Evolutionary conservation across 92 coral and sea anemone species (phyloP), one percentile per base, ranked within the genome.

Genomic region (Desmophyllum pertusum): DNA sequence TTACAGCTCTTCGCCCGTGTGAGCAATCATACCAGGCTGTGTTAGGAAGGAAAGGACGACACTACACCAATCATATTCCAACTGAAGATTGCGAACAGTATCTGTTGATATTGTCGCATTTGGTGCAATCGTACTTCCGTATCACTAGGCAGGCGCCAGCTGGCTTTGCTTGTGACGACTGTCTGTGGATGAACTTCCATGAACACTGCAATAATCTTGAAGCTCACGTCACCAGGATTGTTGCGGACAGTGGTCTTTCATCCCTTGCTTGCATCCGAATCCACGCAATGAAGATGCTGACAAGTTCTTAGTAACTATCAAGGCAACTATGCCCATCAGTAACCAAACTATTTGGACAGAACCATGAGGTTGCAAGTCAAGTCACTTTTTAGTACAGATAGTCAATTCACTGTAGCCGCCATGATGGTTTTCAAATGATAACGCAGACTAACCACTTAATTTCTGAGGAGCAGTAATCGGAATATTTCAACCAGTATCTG

Each of bases 31-130:
- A 89, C 55, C 76, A 8, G 29, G 81, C 37, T 17, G 84, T 76
- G 9, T 67, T 89, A 46, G 88, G 87, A 35, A 76, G 76, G 35
- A 81, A 79, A 67, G 90, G 88, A 23, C 64, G 86, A 13, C 77
- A 36, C 37, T 69, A 35, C 14, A 73, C 81, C 9, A 71, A 61
- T 25, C 79, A 75, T 52, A 64, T 92, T 2, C 35, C 95, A 2
- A 70, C 91, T 45, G 84, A 84, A 17, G 87, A 86, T 15, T 91
- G 93, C 75, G 89, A 93, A 33, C 85, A 88, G 35, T 91, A 83
- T 73, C 53, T 89, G 40, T 89, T 94, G 70, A 76, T 89, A 62
- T 38, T 92, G 43, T 89, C 98, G 4, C 93, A 89, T 61, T 76
- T 94, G 10, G 69, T 88, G 39, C 90, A 89, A 77, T 79, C 84